A percentile compares a stretch with the other conserved stretches of the same genome.
Evolutionary conservation across 2,113 vertebrate genomes (phyloP).

Genomic region (Columbina picui): DNA sequence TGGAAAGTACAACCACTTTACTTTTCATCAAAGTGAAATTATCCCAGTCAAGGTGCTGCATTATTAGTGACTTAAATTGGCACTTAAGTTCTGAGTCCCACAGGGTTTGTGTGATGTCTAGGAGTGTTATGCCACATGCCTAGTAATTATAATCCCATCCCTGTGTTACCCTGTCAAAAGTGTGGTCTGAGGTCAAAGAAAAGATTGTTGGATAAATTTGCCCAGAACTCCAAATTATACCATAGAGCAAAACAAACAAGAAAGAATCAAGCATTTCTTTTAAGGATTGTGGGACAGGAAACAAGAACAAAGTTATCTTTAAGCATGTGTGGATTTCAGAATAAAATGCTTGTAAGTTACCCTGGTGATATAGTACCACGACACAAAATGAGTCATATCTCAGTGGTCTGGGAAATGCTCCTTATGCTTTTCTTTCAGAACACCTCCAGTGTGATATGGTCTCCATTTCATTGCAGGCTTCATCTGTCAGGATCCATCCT

Average conservation of each 20-base stretch:
- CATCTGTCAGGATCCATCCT: slow-evolving; percentile 89
- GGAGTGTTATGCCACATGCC: neutral
- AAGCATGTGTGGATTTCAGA: neutral
- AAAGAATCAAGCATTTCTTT: neutral
- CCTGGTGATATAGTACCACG: neutral
- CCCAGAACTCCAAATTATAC: slow-evolving; percentile 41
- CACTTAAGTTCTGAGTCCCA: neutral
- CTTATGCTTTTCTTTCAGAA: neutral
- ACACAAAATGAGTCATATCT: neutral
- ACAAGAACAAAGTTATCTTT: neutral
- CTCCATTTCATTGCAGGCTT: slow-evolving; percentile 77
- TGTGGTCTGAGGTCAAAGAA: neutral
- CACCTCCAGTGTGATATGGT: neutral
- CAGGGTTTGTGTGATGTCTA: neutral
- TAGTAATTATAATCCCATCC: slow-evolving; percentile 19
- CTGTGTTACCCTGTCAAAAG: neutral
- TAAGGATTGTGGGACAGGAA: neutral
- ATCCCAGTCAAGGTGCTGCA: neutral
- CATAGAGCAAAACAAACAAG: neutral
- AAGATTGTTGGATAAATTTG: slow-evolving; percentile 10
- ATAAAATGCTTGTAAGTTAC: neutral
- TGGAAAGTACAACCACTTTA: neutral
- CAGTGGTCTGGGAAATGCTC: neutral
- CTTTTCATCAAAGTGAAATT: slow-evolving; percentile 12
- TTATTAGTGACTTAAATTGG: slow-evolving; percentile 4